A percentile compares a stretch with the other conserved stretches of the same genome.
These are phyloP conservation scores for Cataglyphis altisquamis DNA, from an alignment of 2,888 invertebrate species.

Conservation along the genomic window DNA sequence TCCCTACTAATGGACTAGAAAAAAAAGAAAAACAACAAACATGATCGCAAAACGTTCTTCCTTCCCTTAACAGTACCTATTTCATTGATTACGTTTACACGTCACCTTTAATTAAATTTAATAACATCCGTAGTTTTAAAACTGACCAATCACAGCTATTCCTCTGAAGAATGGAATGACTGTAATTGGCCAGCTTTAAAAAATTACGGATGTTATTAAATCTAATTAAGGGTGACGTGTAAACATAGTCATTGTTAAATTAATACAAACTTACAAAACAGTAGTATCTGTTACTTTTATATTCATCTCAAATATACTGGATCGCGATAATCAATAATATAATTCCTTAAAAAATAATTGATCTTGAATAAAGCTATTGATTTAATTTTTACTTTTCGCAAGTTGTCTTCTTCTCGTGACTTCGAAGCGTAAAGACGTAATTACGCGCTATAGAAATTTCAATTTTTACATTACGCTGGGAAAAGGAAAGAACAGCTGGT, in stretches of 20 bases:
- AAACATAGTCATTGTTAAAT: not conserved
- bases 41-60: too few relatives aligned
- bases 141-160: too few relatives aligned
- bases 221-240: too few relatives aligned
- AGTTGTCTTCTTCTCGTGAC: not conserved
- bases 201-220: too few relatives aligned
- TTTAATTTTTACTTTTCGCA: not conserved
- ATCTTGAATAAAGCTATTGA: not conserved
- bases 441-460: slow-evolving; percentile 34
- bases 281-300: not conserved
- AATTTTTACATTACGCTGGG: not conserved
- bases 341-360: not conserved
- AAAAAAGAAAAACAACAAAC: not conserved
- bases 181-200: too few relatives aligned
- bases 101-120: too few relatives aligned
- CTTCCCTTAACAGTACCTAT: not conserved
- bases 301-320: not conserved
- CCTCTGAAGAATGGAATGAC: too few relatives aligned
- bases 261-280: not conserved
- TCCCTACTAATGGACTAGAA: not conserved
- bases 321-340: not conserved
- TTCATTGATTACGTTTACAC: not conserved
- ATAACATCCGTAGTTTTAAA: too few relatives aligned
- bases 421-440: not conserved
- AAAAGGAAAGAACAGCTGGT: slow-evolving; percentile 8